A percentile compares a stretch with the other conserved stretches of the same genome.
Evolutionary conservation across 2,113 vertebrate species (phyloP).

Genomic region (Phylloscopus trochilus): DNA sequence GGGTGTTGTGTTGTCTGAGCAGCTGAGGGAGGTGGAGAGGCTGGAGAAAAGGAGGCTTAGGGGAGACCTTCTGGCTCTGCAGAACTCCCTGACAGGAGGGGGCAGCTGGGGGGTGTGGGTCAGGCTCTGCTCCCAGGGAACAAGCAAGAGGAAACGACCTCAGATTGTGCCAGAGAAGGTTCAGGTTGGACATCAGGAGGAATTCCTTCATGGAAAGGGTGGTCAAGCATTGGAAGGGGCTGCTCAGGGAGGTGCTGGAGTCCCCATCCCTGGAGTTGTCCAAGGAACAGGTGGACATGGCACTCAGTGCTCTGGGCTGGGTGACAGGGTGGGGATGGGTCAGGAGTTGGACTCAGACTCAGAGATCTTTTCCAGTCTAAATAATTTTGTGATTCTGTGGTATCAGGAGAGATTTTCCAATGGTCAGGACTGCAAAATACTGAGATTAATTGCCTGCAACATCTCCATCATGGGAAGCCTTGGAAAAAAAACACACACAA

Average conservation of each 20-base stretch:
- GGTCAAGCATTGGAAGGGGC: background rate
- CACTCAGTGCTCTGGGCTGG: background rate
- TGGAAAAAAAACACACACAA: background rate
- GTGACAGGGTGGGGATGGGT: background rate
- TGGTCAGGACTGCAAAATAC: background rate
- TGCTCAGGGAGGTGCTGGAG: background rate
- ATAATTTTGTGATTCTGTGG: background rate
- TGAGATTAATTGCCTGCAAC: background rate
- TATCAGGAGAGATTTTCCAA: background rate
- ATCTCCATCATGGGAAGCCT: background rate
- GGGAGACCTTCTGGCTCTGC: background rate
- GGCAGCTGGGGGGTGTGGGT: background rate
- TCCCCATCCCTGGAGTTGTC: background rate
- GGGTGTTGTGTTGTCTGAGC: background rate
- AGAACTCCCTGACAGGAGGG: background rate
- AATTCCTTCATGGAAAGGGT: background rate
- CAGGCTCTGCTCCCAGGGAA: background rate
- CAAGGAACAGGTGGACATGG: background rate
- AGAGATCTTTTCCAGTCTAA: background rate
- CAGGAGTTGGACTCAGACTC: background rate
- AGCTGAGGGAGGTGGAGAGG: background rate
- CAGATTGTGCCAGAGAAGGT: background rate
- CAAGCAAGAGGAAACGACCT: accelerated
- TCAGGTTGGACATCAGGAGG: background rate
- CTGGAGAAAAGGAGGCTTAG: background rate